phyloP scores from a whole-genome alignment of 2,888 invertebrate genomes.

The Caenorhabditis parvicauda region DNA sequence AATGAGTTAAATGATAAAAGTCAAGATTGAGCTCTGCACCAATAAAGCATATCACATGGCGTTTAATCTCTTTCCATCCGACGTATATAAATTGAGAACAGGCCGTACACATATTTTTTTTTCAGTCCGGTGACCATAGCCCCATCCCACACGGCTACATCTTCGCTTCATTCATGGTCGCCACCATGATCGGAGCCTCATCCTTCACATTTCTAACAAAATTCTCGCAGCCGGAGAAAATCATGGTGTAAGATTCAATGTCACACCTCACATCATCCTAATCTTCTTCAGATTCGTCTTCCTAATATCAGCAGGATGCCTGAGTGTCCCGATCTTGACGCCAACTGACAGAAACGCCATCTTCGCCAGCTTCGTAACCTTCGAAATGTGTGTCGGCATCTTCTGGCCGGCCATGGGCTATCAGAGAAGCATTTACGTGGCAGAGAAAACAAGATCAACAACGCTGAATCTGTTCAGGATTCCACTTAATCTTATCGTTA shows the following conservation, averaged over 20 bases:
- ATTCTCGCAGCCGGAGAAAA: conserved; percentile 62
- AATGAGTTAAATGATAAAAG: too few relatives aligned
- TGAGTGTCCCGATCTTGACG: conserved; percentile 65
- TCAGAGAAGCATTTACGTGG: conserved; percentile 65
- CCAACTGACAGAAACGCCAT: conserved; percentile 57
- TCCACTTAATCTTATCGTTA: conserved; percentile 67
- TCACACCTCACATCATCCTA: not conserved
- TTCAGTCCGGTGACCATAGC: conserved; percentile 31
- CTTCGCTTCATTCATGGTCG: conserved; percentile 67
- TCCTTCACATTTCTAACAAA: conserved; percentile 63
- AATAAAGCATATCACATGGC: too few relatives aligned
- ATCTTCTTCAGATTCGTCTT: conserved; percentile 59
- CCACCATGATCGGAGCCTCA: conserved; percentile 67
- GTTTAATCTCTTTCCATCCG: too few relatives aligned
- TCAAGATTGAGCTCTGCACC: too few relatives aligned
- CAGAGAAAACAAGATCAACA: conserved; percentile 67
- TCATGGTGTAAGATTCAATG: conserved; percentile 60
- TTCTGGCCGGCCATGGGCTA: conserved; percentile 68
- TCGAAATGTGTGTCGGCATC: conserved; percentile 66
- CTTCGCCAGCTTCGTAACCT: conserved; percentile 66
- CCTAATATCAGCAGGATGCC: conserved; percentile 63
- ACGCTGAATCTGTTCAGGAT: conserved; percentile 67
- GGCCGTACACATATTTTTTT: not conserved
- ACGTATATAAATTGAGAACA: too few relatives aligned
- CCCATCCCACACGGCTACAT: conserved; percentile 67